phyloP scores from a whole-genome alignment of 2,113 vertebrate genomes.

The Eclectus roratus region DNA sequence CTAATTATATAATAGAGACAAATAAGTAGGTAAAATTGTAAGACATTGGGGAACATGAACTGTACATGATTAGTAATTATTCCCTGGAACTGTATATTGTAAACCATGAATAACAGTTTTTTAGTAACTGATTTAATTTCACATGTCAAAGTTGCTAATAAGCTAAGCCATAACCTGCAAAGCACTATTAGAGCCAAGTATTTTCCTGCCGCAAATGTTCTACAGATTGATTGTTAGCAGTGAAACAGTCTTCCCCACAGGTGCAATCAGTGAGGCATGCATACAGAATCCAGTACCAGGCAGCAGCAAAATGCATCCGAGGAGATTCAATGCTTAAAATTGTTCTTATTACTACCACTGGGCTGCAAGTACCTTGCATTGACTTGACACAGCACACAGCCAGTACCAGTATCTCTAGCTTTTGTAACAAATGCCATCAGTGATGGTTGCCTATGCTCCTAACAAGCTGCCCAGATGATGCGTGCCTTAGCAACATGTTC shows the following conservation, averaged over 20 bases:
- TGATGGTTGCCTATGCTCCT: background rate
- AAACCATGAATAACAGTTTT: background rate
- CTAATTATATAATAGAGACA: background rate
- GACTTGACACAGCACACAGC: background rate
- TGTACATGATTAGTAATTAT: background rate
- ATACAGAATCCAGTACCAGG: rapidly evolving
- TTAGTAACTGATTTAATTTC: background rate
- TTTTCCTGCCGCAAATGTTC: background rate
- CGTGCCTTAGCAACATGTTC: background rate
- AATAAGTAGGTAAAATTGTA: background rate
- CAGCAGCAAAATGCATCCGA: background rate
- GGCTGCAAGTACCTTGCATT: background rate
- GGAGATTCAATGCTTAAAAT: background rate
- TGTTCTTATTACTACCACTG: background rate
- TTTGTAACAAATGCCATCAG: rapidly evolving
- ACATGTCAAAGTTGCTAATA: background rate
- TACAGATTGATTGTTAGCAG: background rate
- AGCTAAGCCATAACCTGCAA: background rate
- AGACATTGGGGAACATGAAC: background rate
- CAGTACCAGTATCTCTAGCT: rapidly evolving
- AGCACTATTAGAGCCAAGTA: background rate
- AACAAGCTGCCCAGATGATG: background rate
- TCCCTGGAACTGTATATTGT: background rate
- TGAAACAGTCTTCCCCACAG: background rate
- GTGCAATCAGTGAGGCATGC: rapidly evolving